These are phyloP conservation scores for Hippopotamyrus pictus DNA, from an alignment of 2,797 vertebrate genomes.

Conservation along the genomic window DNA sequence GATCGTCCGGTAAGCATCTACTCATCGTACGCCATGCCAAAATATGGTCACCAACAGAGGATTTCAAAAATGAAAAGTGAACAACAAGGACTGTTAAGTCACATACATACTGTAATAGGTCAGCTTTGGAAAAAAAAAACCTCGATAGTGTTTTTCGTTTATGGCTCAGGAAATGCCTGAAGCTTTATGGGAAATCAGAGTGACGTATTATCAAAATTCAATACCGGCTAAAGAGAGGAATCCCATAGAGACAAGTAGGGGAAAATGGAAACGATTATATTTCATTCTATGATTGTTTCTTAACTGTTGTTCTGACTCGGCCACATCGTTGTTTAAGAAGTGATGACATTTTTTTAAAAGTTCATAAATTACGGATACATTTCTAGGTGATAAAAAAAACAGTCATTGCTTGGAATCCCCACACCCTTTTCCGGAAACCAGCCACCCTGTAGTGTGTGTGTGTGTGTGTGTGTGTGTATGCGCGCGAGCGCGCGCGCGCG, in stretches of 20 bases:
- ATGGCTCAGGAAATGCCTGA: neutral
- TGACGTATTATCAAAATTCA: neutral
- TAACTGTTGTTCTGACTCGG: neutral
- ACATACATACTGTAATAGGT: neutral
- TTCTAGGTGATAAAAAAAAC: neutral
- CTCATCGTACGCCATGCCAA: neutral
- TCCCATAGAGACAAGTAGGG: neutral
- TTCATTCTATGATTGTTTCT: neutral
- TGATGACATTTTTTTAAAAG: neutral
- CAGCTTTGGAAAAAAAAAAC: neutral
- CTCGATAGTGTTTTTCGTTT: neutral
- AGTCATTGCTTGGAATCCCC: neutral
- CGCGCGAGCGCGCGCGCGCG: neutral
- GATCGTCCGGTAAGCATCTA: neutral
- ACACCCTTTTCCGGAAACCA: neutral
- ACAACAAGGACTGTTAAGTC: neutral
- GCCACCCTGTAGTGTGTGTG: neutral
- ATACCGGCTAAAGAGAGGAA: neutral
- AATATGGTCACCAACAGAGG: neutral
- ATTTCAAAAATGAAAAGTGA: neutral
- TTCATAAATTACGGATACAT: constrained; percentile 3
- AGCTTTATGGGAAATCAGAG: neutral
- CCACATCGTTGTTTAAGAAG: neutral
- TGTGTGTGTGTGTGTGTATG: neutral
- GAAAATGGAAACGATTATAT: neutral